These are phyloP conservation scores for Aphidius gifuensis DNA, from an alignment of 1,140 invertebrate genomes.

Conservation along the genomic window DNA sequence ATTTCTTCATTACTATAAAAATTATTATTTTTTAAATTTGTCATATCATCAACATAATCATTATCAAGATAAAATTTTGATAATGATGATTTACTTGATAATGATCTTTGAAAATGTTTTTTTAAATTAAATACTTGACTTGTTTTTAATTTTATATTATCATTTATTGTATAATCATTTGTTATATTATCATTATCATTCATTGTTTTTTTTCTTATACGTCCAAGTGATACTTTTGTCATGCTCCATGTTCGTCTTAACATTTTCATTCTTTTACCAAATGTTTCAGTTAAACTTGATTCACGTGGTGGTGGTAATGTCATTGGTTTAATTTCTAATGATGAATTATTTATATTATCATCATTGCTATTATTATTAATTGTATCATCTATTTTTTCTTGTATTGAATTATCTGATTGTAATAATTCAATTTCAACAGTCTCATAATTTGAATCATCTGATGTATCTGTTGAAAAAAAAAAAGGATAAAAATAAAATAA, in stretches of 20 bases:
- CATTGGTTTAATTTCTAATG: too few relatives aligned
- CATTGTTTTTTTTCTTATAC: slow-evolving; percentile 41
- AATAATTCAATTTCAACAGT: too few relatives aligned
- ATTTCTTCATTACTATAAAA: slow-evolving; percentile 33
- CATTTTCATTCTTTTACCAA: slow-evolving; percentile 46
- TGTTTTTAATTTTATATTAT: slow-evolving; percentile 9
- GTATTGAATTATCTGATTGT: slow-evolving; percentile 33
- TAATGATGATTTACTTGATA: slow-evolving; percentile 22
- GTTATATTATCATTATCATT: slow-evolving; percentile 18
- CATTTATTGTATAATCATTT: slow-evolving; percentile 23
- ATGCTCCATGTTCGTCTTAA: slow-evolving; percentile 49
- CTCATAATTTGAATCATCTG: slow-evolving; percentile 51
- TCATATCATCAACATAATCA: slow-evolving; percentile 20
- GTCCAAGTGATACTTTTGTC: slow-evolving; percentile 48
- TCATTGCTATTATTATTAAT: background rate
- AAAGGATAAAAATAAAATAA: slow-evolving; percentile 4
- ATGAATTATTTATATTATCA: background rate
- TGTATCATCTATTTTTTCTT: slow-evolving; percentile 37
- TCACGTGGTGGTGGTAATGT: slow-evolving; percentile 37
- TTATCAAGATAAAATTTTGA: slow-evolving; percentile 48
- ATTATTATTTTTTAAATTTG: slow-evolving; percentile 24
- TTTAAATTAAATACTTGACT: slow-evolving; percentile 44
- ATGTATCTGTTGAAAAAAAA: slow-evolving; percentile 37
- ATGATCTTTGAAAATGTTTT: slow-evolving; percentile 40
- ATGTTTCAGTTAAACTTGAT: slow-evolving; percentile 41